phyloP scores from a whole-genome alignment of 2,797 vertebrate genomes.

The Rhinatrema bivittatum region DNA sequence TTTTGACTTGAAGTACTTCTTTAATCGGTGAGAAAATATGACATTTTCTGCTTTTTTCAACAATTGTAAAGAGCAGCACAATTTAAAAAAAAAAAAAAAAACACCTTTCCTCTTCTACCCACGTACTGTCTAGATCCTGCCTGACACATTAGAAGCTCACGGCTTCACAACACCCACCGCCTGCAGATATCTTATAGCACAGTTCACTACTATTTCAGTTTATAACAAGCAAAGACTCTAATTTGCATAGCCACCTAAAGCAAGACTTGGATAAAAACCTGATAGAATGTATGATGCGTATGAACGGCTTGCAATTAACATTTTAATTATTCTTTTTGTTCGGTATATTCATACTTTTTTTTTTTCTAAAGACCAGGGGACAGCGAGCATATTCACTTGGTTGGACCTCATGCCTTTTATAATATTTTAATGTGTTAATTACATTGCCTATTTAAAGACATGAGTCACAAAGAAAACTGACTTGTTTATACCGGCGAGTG shows the following conservation, averaged over 20 bases:
- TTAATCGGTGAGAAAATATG: constrained; percentile 2
- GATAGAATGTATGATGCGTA: not conserved
- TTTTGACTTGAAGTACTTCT: constrained; percentile 2
- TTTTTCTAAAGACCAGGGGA: too few relatives aligned
- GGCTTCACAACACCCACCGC: not conserved
- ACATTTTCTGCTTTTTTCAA: constrained; percentile 8
- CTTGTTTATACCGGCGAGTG: too few relatives aligned
- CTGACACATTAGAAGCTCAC: not conserved
- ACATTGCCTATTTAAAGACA: too few relatives aligned
- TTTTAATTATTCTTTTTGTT: too few relatives aligned
- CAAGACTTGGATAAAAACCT: not conserved
- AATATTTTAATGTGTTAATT: too few relatives aligned
- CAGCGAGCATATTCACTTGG: too few relatives aligned
- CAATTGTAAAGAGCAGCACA: not conserved
- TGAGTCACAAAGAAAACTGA: too few relatives aligned
- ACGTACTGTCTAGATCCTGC: constrained; percentile 2
- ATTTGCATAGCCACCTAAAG: not conserved
- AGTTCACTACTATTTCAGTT: not conserved
- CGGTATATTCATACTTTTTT: too few relatives aligned
- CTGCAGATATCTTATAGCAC: not conserved
- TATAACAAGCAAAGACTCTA: not conserved
- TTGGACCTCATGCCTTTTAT: too few relatives aligned
- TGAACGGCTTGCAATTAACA: not conserved
- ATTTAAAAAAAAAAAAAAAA: constrained; percentile 2
- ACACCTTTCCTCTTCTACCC: constrained; percentile 1